Evolutionary conservation across 2,888 invertebrate genomes (phyloP).

Genomic region (Clistopyga incitator): DNA sequence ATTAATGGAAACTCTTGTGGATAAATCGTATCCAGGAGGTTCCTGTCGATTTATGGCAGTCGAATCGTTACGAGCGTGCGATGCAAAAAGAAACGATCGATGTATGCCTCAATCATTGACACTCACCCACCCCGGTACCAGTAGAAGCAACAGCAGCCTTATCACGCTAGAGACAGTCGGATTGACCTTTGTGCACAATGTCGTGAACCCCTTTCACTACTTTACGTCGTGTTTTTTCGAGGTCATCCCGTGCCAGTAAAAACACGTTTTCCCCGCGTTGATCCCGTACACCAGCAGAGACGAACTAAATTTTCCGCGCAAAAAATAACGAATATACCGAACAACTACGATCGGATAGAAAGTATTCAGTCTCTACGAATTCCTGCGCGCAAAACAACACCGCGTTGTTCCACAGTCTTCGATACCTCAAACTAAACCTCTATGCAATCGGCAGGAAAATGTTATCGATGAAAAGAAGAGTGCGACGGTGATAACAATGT

Average conservation of each 20-base stretch:
- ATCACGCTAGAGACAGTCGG: constrained; percentile 59
- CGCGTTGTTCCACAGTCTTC: constrained; percentile 21
- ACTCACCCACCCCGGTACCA: constrained; percentile 38
- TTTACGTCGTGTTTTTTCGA: constrained; percentile 53
- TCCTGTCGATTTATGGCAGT: constrained; percentile 9
- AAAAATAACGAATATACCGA: neutral
- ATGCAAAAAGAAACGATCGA: neutral
- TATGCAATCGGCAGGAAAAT: constrained; percentile 36
- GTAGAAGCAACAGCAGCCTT: constrained; percentile 27
- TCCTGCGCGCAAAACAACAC: neutral
- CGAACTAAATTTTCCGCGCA: constrained; percentile 8
- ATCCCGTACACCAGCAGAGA: neutral
- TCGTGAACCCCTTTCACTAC: constrained; percentile 61
- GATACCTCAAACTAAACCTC: constrained; percentile 16
- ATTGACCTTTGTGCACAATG: constrained; percentile 62
- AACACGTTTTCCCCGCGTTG: constrained; percentile 44
- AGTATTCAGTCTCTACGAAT: neutral
- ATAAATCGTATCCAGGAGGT: neutral
- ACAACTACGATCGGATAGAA: neutral
- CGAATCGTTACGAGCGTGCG: neutral
- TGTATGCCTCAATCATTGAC: constrained; percentile 32
- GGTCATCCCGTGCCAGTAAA: constrained; percentile 34
- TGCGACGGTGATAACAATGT: constrained; percentile 36
- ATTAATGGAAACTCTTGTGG: neutral
- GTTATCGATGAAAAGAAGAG: constrained; percentile 41